Percentiles rank a stretch among this genome's conserved stretches.
Conservation (phyloP, 2,888 invertebrate genomes). For the Sesamia inferens region DNA sequence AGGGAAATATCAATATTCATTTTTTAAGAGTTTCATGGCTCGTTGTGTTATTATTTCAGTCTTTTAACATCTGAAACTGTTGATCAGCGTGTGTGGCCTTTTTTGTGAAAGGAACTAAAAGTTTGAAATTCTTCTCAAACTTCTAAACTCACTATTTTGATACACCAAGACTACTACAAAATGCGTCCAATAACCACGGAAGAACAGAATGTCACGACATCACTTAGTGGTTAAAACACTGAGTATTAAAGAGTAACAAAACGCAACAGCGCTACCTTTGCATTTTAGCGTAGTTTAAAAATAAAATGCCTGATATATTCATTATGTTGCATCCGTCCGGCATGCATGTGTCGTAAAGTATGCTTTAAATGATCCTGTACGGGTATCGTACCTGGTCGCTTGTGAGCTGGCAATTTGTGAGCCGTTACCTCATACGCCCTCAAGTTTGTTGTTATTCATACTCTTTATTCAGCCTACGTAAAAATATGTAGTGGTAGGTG, state of each 20-base stretch:
- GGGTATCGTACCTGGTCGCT: slow-evolving; percentile 41
- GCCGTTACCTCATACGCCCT: slow-evolving; percentile 44
- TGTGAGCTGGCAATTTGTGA: slow-evolving; percentile 37
- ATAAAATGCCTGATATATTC: slow-evolving; percentile 46
- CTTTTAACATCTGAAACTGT: slow-evolving; percentile 18
- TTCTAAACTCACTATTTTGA: background rate
- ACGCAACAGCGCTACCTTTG: background rate
- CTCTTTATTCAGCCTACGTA: slow-evolving; percentile 48
- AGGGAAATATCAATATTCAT: slow-evolving; percentile 29
- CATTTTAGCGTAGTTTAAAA: slow-evolving; percentile 20
- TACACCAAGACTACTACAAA: background rate
- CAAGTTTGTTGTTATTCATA: slow-evolving; percentile 47
- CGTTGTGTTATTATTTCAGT: slow-evolving; percentile 19
- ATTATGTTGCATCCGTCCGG: slow-evolving; percentile 38
- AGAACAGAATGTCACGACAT: background rate
- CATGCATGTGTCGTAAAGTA: slow-evolving; percentile 45
- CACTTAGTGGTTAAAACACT: background rate
- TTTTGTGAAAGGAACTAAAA: slow-evolving; percentile 15
- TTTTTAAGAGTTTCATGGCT: slow-evolving; percentile 14
- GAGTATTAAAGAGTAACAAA: slow-evolving; percentile 1
- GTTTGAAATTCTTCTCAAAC: background rate
- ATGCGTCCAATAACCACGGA: background rate
- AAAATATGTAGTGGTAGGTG: slow-evolving; percentile 57
- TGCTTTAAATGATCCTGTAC: slow-evolving; percentile 36
- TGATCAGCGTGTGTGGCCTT: slow-evolving; percentile 25